Conservation (phyloP, 2,113 vertebrate species). For the Brachyistius frenatus region DNA sequence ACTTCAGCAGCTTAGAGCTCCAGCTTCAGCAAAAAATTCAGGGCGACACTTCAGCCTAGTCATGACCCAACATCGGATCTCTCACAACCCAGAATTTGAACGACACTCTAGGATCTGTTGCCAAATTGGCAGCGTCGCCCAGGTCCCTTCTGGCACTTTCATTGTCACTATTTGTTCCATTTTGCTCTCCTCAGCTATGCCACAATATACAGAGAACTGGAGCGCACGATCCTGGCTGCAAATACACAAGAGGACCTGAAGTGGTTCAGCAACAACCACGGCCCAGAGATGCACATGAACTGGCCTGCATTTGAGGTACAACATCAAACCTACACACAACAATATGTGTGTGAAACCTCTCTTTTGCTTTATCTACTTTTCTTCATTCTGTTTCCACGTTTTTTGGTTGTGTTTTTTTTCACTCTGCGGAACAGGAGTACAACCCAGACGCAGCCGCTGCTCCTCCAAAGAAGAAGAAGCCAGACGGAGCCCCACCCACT, state of each 20-base stretch:
- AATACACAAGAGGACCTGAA: constrained; percentile 97
- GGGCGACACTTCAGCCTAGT: constrained; percentile 38
- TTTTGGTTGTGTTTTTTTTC: not conserved
- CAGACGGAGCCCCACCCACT: constrained; percentile 88
- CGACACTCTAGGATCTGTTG: constrained; percentile 17
- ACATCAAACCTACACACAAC: not conserved
- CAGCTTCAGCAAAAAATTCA: constrained; percentile 23
- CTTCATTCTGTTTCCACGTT: not conserved
- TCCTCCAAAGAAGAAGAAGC: constrained; percentile 92
- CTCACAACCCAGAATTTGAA: constrained; percentile 45
- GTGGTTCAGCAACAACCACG: constrained; percentile 97
- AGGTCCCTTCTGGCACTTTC: constrained; percentile 40
- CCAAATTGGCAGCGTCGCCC: constrained; percentile 54
- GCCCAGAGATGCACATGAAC: constrained; percentile 97
- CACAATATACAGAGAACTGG: constrained; percentile 94
- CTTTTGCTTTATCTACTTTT: not conserved
- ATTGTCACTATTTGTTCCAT: constrained; percentile 50
- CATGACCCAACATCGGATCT: constrained; percentile 38
- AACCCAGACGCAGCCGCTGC: constrained; percentile 93
- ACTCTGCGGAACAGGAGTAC: constrained; percentile 88
- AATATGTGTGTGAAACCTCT: not conserved
- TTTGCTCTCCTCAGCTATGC: constrained; percentile 86
- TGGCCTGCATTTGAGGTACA: constrained; percentile 97
- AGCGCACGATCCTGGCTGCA: constrained; percentile 90
- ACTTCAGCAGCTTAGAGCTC: not conserved